A percentile compares a stretch with the other conserved stretches of the same genome.
phyloP scores from a whole-genome alignment of 2,888 invertebrate genomes.

The Agonopterix alstromeriana region DNA sequence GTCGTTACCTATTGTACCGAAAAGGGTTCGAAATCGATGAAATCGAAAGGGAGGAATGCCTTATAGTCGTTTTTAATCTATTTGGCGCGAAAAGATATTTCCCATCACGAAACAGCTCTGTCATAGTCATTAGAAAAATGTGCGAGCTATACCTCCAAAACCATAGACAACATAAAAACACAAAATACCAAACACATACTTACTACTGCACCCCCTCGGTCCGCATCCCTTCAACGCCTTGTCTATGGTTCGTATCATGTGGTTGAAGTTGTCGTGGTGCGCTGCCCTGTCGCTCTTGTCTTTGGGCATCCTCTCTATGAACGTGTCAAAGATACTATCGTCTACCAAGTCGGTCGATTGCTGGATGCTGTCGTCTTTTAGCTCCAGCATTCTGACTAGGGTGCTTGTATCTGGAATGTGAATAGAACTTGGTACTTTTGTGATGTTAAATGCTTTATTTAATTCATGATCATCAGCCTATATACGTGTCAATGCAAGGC shows the following conservation, averaged over 20 bases:
- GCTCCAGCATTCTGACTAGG: constrained; percentile 39
- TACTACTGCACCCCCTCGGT: constrained; percentile 39
- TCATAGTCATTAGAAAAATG: too few relatives aligned
- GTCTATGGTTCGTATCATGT: constrained; percentile 37
- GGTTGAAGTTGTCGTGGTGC: constrained; percentile 39
- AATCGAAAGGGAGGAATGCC: too few relatives aligned
- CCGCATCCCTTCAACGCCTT: constrained; percentile 41
- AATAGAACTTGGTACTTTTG: neutral
- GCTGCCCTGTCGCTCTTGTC: constrained; percentile 28
- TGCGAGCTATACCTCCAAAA: neutral
- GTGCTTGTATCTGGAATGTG: constrained; percentile 34
- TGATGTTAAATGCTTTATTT: too few relatives aligned
- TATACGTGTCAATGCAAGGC: too few relatives aligned
- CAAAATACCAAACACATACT: constrained; percentile 14
- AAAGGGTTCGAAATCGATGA: too few relatives aligned
- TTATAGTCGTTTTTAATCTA: too few relatives aligned
- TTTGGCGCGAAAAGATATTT: too few relatives aligned
- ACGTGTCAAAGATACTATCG: constrained; percentile 36
- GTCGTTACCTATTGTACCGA: too few relatives aligned
- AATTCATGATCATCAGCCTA: too few relatives aligned
- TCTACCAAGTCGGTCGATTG: constrained; percentile 26
- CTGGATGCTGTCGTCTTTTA: constrained; percentile 32
- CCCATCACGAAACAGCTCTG: too few relatives aligned
- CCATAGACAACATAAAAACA: neutral
- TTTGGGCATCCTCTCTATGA: constrained; percentile 35